These are phyloP conservation scores for Prionailurus viverrinus DNA, from an alignment of 2,113 vertebrate genomes.

Conservation along the genomic window DNA sequence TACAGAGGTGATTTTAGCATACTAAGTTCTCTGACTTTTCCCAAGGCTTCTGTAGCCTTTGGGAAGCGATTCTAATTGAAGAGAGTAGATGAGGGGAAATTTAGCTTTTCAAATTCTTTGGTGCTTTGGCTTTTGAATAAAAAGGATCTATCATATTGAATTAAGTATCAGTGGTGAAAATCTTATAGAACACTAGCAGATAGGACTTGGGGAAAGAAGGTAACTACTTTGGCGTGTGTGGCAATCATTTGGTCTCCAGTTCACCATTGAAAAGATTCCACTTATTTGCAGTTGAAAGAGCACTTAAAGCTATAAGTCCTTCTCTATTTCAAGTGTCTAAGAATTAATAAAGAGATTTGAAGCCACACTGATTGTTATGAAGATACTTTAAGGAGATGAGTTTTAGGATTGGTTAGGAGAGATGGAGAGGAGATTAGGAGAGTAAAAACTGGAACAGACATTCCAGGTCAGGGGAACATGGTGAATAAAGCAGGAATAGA, in stretches of 20 bases:
- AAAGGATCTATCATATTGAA: background rate
- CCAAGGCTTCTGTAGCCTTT: slow-evolving; percentile 56
- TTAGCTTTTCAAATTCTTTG: slow-evolving; percentile 31
- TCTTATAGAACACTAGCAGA: background rate
- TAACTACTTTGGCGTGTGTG: background rate
- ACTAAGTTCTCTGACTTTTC: slow-evolving; percentile 67
- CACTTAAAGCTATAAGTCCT: background rate
- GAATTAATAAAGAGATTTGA: background rate
- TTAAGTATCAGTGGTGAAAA: slow-evolving; percentile 25
- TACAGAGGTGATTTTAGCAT: slow-evolving; percentile 12
- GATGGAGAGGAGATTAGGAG: background rate
- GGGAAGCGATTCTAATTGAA: slow-evolving; percentile 51
- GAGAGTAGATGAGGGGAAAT: background rate
- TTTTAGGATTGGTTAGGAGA: background rate
- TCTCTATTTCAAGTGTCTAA: background rate
- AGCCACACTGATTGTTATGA: background rate
- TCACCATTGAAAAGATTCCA: background rate
- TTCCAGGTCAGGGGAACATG: background rate
- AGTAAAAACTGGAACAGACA: background rate
- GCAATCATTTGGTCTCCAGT: background rate
- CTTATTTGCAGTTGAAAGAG: background rate
- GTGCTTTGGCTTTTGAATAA: slow-evolving; percentile 43
- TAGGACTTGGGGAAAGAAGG: background rate
- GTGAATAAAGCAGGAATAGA: background rate
- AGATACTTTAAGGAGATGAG: background rate